These are phyloP conservation scores for Lampropteryx suffumata DNA, from an alignment of 2,888 invertebrate genomes.

Conservation along the genomic window DNA sequence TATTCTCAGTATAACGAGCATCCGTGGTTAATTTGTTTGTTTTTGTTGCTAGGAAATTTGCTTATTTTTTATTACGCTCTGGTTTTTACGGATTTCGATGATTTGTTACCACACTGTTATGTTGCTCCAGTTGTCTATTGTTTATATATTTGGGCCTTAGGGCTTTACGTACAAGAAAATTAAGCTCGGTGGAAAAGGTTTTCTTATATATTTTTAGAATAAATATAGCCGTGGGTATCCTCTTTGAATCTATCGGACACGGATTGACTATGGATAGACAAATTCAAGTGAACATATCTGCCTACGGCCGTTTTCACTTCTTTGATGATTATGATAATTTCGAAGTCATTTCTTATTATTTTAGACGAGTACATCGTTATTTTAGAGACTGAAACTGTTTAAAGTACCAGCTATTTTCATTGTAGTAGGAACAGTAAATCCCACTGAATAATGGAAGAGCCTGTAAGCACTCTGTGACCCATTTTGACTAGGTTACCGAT, in stretches of 20 bases:
- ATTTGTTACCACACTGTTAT: conserved; percentile 43
- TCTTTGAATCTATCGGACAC: too few species aligned
- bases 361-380: too few species aligned
- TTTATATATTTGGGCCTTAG: conserved; percentile 6
- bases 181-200: neutral
- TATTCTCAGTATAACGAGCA: conserved; percentile 67
- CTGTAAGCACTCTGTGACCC: conserved; percentile 49
- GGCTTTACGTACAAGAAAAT: neutral
- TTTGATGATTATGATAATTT: too few species aligned
- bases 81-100: conserved; percentile 29
- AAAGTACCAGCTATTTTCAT: conserved; percentile 30
- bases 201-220: too few species aligned
- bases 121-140: conserved; percentile 17
- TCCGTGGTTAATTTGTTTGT: conserved; percentile 74
- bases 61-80: conserved; percentile 56
- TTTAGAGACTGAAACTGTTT: conserved; percentile 10
- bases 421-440: conserved; percentile 36
- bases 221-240: too few species aligned
- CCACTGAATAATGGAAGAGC: conserved; percentile 48
- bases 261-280: too few species aligned
- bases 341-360: too few species aligned
- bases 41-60: conserved; percentile 63
- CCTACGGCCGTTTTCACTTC: too few species aligned
- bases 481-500: conserved; percentile 44
- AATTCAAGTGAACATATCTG: too few species aligned